A percentile compares a stretch with the other conserved stretches of the same genome.
Evolutionary conservation across 2,888 invertebrate genomes (phyloP).

Genomic region (Trilocha varians): DNA sequence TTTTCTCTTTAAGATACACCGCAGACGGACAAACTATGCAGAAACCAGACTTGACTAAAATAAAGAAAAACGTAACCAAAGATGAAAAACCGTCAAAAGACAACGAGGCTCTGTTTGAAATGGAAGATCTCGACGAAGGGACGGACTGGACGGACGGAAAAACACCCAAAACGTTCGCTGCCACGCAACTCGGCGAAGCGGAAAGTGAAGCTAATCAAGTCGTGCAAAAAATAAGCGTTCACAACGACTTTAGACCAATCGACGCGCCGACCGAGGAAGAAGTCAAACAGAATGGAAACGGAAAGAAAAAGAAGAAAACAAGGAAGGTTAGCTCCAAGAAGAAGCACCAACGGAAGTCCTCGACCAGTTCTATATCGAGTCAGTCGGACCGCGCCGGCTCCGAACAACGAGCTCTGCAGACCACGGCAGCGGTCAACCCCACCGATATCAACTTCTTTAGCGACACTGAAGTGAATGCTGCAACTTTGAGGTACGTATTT

Average conservation of each 20-base stretch:
- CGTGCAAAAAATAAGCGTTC: conserved; percentile 75
- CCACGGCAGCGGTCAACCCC: conserved; percentile 44
- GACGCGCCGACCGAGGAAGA: conserved; percentile 56
- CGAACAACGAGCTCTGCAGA: conserved; percentile 49
- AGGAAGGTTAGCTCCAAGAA: conserved; percentile 86
- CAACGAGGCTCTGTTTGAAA: conserved; percentile 78
- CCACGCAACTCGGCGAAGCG: conserved; percentile 62
- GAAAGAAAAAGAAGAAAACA: conserved; percentile 83
- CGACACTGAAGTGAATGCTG: conserved; percentile 89
- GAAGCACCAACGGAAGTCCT: conserved; percentile 83
- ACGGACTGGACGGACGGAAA: conserved; percentile 67
- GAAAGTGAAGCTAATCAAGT: conserved; percentile 66
- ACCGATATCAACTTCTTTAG: conserved; percentile 85
- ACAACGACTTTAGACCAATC: conserved; percentile 77
- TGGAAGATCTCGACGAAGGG: conserved; percentile 75
- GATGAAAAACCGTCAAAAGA: conserved; percentile 46
- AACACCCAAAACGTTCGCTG: conserved; percentile 68
- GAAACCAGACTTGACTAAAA: conserved; percentile 71
- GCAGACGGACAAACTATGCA: conserved; percentile 71
- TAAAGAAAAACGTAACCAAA: conserved; percentile 54
- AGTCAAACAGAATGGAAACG: conserved; percentile 68
- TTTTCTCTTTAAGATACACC: conserved; percentile 64
- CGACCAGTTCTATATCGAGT: conserved; percentile 68
- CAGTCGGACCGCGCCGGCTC: conserved; percentile 67
- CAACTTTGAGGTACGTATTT: conserved; percentile 69